Percentiles rank a stretch among this genome's conserved stretches.
These are phyloP conservation scores for Drosophila erecta DNA, from an alignment of 1,140 invertebrate genomes.

Conservation along the genomic window DNA sequence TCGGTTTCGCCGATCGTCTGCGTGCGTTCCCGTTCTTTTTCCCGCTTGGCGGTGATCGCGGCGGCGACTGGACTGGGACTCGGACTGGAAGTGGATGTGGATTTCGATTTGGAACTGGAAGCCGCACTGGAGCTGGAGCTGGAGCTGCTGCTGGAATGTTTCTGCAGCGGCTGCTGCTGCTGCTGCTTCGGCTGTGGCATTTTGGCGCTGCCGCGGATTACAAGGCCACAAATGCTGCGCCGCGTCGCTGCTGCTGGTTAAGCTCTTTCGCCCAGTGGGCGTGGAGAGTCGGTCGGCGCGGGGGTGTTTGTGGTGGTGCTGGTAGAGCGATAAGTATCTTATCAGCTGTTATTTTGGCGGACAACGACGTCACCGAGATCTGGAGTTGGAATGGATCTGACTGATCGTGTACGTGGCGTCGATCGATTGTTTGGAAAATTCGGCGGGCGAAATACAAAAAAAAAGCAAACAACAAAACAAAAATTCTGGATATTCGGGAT, in stretches of 20 bases:
- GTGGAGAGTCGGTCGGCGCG: background rate
- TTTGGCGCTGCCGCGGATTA: conserved; percentile 47
- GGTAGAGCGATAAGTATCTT: conserved; percentile 39
- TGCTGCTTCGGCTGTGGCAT: conserved; percentile 45
- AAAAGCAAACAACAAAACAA: background rate
- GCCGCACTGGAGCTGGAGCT: background rate
- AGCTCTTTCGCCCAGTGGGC: conserved; percentile 15
- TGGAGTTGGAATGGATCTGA: conserved; percentile 47
- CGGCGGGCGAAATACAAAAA: no score
- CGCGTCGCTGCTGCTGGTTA: conserved; percentile 57
- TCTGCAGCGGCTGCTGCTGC: conserved; percentile 19
- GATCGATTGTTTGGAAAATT: background rate
- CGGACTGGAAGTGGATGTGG: background rate
- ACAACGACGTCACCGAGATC: conserved; percentile 9
- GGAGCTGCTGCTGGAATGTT: conserved; percentile 28
- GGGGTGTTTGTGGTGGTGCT: conserved; percentile 9
- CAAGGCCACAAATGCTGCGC: conserved; percentile 56
- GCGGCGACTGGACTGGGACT: background rate
- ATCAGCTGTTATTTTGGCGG: conserved; percentile 51
- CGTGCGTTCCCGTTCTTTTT: conserved; percentile 40
- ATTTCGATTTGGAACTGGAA: no score
- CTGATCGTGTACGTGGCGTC: conserved; percentile 5
- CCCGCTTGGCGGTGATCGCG: conserved; percentile 27
- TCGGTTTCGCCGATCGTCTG: conserved; percentile 75
- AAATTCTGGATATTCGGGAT: background rate